Conservation (phyloP, 2,888 invertebrate genomes). For the Torymus aiolomorphi region DNA sequence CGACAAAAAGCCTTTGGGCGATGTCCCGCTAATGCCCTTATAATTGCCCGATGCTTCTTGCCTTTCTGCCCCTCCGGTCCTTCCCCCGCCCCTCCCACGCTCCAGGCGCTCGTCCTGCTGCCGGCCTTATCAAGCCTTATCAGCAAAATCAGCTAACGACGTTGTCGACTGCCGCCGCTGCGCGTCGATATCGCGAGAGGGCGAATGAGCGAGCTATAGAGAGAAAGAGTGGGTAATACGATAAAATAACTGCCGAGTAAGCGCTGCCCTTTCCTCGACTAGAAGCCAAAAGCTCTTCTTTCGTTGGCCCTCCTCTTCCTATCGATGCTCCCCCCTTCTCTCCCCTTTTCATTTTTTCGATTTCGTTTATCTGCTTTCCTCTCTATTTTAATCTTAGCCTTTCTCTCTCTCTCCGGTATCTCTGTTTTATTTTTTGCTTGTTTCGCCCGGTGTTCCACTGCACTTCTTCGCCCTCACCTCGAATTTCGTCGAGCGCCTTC, state of each 20-base stretch:
- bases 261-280: constrained; percentile 35
- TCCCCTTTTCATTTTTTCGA: neutral
- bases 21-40: constrained; percentile 37
- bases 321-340: neutral
- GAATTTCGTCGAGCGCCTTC: neutral
- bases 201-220: neutral
- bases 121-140: constrained; percentile 62
- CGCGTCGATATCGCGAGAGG: constrained; percentile 54
- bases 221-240: constrained; percentile 50
- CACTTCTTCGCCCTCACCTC: neutral
- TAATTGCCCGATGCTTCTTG: constrained; percentile 43
- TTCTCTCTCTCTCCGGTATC: neutral
- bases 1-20: constrained; percentile 33
- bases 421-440: neutral
- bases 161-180: constrained; percentile 53
- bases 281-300: constrained; percentile 23
- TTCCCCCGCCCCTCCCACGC: neutral
- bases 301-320: constrained; percentile 33
- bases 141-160: constrained; percentile 54
- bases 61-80: neutral
- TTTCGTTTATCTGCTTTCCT: neutral
- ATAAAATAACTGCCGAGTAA: constrained; percentile 61
- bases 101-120: neutral
- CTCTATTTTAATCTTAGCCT: constrained; percentile 22
- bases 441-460: neutral